Conservation (phyloP, 2,888 invertebrate genomes). For the Ferdinandea cuprea region DNA sequence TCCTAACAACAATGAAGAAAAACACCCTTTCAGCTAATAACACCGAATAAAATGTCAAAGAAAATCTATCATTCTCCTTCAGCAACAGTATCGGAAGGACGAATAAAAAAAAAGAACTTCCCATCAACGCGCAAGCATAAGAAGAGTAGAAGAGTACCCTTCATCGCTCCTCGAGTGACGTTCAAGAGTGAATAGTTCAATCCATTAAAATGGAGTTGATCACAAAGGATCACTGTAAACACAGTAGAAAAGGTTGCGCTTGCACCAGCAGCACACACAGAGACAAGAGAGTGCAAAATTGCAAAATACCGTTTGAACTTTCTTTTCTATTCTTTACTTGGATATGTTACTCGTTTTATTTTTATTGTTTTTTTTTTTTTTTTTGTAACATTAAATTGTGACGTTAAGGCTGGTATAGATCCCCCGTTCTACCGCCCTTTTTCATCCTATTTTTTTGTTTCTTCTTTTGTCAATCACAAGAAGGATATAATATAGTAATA, state of each 20-base stretch:
- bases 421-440: not conserved
- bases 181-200: slow-evolving; percentile 62
- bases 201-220: slow-evolving; percentile 64
- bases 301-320: slow-evolving; percentile 22
- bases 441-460: slow-evolving; percentile 18
- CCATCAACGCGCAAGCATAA: not conserved
- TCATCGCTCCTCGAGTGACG: slow-evolving; percentile 43
- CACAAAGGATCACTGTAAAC: slow-evolving; percentile 69
- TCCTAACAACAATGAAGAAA: not conserved
- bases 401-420: slow-evolving; percentile 28
- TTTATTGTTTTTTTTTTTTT: not conserved
- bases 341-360: not conserved
- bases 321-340: not conserved
- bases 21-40: slow-evolving; percentile 57
- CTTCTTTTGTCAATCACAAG: slow-evolving; percentile 63
- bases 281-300: slow-evolving; percentile 38
- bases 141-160: slow-evolving; percentile 4
- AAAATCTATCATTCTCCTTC: slow-evolving; percentile 56
- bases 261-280: slow-evolving; percentile 51
- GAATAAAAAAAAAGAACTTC: not conserved
- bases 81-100: slow-evolving; percentile 28
- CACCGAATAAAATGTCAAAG: slow-evolving; percentile 55
- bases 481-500: slow-evolving; percentile 55
- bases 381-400: too few species aligned
- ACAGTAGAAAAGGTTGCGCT: slow-evolving; percentile 35